Percentiles rank a stretch among this genome's conserved stretches.
These are phyloP conservation scores for Nephila pilipes DNA, from an alignment of 1,140 invertebrate species.

Conservation along the genomic window DNA sequence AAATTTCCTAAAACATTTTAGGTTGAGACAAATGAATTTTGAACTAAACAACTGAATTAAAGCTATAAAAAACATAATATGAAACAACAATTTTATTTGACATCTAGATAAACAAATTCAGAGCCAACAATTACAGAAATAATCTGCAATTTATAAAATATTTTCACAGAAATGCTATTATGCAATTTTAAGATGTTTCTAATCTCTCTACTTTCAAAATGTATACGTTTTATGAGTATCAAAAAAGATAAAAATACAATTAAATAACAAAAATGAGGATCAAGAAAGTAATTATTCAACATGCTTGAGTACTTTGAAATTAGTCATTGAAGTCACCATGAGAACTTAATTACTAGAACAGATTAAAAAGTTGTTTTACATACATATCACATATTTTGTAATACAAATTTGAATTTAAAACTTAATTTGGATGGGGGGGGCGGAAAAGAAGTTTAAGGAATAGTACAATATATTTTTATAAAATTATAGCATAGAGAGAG, in stretches of 20 bases:
- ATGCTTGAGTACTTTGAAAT: background rate
- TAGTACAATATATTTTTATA: no score
- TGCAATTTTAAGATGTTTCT: background rate
- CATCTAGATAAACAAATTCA: slow-evolving; percentile 1
- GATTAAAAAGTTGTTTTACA: no score
- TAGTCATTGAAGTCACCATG: background rate
- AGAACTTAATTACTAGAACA: background rate
- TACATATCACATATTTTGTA: no score
- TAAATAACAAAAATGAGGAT: background rate
- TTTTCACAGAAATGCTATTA: background rate
- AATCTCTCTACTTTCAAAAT: background rate
- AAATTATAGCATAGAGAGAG: no score
- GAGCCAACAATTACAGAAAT: background rate
- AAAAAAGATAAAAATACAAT: slow-evolving; percentile 25
- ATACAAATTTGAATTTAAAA: no score
- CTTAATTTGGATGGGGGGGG: no score
- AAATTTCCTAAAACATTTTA: no score
- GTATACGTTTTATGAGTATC: background rate
- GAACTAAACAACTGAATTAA: background rate
- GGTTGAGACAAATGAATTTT: background rate
- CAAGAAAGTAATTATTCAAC: background rate
- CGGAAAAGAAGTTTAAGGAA: no score
- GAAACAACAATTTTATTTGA: slow-evolving; percentile 13
- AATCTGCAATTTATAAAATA: slow-evolving; percentile 11
- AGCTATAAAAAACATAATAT: background rate